A percentile compares a stretch with the other conserved stretches of the same genome.
These are phyloP conservation scores for Pachyramphus minor DNA, from an alignment of 2,113 vertebrate genomes.

Conservation along the genomic window DNA sequence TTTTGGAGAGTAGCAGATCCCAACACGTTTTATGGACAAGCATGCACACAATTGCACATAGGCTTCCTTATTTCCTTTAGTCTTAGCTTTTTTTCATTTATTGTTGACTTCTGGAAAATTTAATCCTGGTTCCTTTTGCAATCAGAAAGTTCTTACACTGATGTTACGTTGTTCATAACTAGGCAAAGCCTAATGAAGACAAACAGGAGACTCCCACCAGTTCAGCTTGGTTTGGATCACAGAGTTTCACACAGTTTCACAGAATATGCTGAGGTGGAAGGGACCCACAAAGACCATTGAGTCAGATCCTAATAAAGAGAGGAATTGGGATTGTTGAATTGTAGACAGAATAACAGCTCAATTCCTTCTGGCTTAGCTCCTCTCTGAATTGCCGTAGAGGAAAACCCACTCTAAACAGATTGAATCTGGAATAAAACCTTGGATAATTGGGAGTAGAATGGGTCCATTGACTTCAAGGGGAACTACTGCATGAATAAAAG, in stretches of 20 bases:
- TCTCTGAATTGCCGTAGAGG: neutral
- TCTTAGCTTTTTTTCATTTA: neutral
- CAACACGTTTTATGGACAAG: neutral
- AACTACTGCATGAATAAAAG: constrained; percentile 3
- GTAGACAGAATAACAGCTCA: neutral
- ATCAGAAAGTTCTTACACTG: neutral
- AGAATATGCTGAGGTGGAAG: neutral
- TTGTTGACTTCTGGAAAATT: neutral
- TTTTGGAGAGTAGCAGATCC: neutral
- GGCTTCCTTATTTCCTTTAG: neutral
- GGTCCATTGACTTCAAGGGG: neutral
- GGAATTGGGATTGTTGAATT: neutral
- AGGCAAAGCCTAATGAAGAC: constrained; percentile 1
- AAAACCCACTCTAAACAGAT: neutral
- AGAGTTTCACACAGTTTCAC: neutral
- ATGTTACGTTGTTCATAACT: neutral
- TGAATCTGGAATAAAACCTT: constrained; percentile 1
- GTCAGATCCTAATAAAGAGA: neutral
- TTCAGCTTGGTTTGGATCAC: neutral
- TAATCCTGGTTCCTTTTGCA: neutral
- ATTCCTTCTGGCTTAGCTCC: neutral
- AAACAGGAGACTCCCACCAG: neutral
- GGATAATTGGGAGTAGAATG: constrained; percentile 13
- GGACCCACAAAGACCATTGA: neutral
- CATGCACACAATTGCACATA: too few relatives aligned